A percentile compares a stretch with the other conserved stretches of the same genome.
Conservation (phyloP, 2,888 invertebrate genomes). For the Drosophila acutilabella region DNA sequence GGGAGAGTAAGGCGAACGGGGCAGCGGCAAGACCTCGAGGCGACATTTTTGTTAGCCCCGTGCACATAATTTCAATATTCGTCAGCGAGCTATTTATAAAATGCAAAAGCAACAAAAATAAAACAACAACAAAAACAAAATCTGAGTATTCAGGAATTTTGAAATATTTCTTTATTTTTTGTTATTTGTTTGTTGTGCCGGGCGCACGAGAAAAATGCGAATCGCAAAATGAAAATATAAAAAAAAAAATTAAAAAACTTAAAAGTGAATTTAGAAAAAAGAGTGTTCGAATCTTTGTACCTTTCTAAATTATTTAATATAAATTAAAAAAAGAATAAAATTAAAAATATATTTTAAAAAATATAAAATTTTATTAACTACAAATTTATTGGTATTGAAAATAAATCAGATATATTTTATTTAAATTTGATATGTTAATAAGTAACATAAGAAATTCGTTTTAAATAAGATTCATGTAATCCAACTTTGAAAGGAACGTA, state of each 20-base stretch:
- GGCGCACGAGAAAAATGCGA: constrained; percentile 60
- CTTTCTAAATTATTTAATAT: no score
- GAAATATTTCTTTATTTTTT: constrained; percentile 45
- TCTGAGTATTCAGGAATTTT: constrained; percentile 73
- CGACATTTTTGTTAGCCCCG: constrained; percentile 78
- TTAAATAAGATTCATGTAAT: no score
- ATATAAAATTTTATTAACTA: no score
- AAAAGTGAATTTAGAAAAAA: no score
- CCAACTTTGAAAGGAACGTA: no score
- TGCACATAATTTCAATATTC: constrained; percentile 81
- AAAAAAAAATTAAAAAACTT: constrained; percentile 57
- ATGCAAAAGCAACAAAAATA: constrained; percentile 49
- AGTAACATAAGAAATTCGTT: no score
- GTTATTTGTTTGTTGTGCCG: constrained; percentile 57
- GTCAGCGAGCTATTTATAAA: constrained; percentile 79
- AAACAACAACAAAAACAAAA: constrained; percentile 44
- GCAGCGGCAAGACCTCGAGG: constrained; percentile 61
- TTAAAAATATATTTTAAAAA: neutral
- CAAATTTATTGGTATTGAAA: no score
- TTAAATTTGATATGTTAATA: no score
- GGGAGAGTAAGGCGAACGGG: no score
- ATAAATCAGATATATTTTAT: no score
- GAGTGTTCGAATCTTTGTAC: no score
- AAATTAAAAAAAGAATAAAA: no score
- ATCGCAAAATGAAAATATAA: constrained; percentile 47